Evolutionary conservation across 92 coral and sea anemone species (phyloP), one percentile per base, ranked within the genome.

Genomic region (Galaxea fascicularis): DNA sequence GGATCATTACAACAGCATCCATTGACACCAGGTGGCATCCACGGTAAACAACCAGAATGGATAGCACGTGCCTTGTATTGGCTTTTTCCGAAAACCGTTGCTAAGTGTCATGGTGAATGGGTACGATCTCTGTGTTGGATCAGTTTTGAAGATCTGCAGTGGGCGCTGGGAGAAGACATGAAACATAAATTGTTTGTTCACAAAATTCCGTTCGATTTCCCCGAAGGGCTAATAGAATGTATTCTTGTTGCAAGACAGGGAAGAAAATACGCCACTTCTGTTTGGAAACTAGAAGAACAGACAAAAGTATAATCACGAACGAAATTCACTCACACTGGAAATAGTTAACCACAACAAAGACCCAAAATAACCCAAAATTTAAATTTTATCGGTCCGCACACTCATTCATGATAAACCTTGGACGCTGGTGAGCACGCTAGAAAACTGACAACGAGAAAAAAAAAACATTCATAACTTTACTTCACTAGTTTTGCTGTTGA

Each of bases 161-260:
- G 87, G 87, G 87, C 31, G 20, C 79, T 76, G 17, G 62, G 85
- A 10, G 15, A n/a, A 10, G 21, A 8, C 15, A 49, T 25, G 39
- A 76, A 21, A 27, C 10, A 51, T 0, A 64, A 77, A 54, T 69
- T 85, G 10, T 85, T 85, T 47, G 80, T 82, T 39, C 54, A 82
- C 70, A 82, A 82, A 25, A 57, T 82, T 27, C 86, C 86, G 11
- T 71, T 82, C 54, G 69, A 71, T 24, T 82, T 13, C 56, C 14
- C 28, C 7, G 73, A 46, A 8, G 78, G 57, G 14, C 18, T 82
- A 49, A 6, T 71, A 46, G 79, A 82, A 15, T 82, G 86, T 22
- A 21, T 82, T 21, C 47, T 52, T 30, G 70, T 41, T 56, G 56
- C 86, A 51, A 39, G 72, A 63, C 78, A 51, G 39, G 57, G 77